Evolutionary conservation across 2,113 vertebrate genomes (phyloP).

Genomic region (Hylia prasina): DNA sequence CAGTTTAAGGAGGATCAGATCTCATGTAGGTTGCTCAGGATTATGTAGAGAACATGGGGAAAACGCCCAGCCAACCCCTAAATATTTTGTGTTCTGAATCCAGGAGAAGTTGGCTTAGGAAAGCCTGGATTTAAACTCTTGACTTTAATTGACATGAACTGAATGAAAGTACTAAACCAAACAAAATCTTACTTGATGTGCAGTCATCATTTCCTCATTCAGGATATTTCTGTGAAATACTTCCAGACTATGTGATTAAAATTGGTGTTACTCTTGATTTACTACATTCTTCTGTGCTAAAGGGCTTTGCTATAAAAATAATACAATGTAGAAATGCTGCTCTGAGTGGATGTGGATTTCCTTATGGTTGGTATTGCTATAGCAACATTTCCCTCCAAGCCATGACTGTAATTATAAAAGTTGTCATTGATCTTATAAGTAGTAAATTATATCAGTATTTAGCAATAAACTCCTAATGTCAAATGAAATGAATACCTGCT

Average conservation of each 20-base stretch:
- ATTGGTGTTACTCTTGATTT: background rate
- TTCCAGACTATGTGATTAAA: background rate
- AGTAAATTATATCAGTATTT: background rate
- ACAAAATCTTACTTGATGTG: background rate
- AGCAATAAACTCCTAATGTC: background rate
- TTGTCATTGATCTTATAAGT: background rate
- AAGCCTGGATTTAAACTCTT: background rate
- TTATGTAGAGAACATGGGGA: background rate
- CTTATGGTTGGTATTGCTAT: background rate
- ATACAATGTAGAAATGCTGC: background rate
- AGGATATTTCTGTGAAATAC: background rate
- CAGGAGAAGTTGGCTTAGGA: background rate
- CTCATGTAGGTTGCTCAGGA: background rate
- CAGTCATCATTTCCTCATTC: background rate
- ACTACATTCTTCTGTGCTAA: background rate
- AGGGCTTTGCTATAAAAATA: background rate
- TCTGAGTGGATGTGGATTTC: background rate
- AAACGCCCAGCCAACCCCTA: background rate
- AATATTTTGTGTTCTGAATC: background rate
- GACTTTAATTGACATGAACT: background rate
- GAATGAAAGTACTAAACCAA: background rate
- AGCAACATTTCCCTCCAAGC: conserved; percentile 7
- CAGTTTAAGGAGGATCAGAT: background rate
- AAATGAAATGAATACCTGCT: background rate
- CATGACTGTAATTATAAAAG: background rate